phyloP scores from a whole-genome alignment of 1,140 invertebrate genomes.

The Hypothenemus hampei region DNA sequence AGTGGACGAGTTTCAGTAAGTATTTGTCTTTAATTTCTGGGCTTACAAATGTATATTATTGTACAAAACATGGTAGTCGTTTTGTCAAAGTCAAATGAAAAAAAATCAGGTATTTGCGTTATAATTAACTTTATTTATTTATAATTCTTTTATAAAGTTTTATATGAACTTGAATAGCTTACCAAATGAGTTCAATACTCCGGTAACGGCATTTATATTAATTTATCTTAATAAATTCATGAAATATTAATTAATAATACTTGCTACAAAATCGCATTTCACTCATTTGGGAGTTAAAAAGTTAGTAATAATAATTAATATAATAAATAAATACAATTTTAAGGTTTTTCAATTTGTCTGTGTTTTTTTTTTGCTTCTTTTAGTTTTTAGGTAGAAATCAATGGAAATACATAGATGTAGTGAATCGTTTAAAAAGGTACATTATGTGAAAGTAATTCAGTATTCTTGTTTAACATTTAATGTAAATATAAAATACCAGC shows the following conservation, averaged over 20 bases:
- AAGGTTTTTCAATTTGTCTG: conserved; percentile 25
- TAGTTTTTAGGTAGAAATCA: not conserved
- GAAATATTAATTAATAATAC: conserved; percentile 34
- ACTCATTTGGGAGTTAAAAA: conserved; percentile 37
- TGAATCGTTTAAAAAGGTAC: conserved; percentile 37
- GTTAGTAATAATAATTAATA: conserved; percentile 40
- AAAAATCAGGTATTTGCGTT: conserved; percentile 39
- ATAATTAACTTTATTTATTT: conserved; percentile 48
- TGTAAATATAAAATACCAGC: conserved; percentile 39
- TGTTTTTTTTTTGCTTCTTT: too few species aligned
- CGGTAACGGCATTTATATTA: conserved; percentile 15
- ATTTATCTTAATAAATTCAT: conserved; percentile 32
- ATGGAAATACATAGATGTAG: conserved; percentile 9
- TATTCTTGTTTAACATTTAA: conserved; percentile 23
- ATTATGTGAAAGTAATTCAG: conserved; percentile 34
- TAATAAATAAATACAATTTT: conserved; percentile 33
- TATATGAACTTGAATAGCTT: conserved; percentile 46
- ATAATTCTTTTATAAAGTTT: conserved; percentile 48
- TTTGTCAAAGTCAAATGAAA: not conserved
- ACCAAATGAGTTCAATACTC: conserved; percentile 44
- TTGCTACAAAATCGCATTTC: conserved; percentile 34
- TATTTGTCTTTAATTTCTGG: not conserved
- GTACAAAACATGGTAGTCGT: not conserved
- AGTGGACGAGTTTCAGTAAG: not conserved
- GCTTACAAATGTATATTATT: not conserved